Evolutionary conservation across 1,140 invertebrate genomes (phyloP).

Genomic region (Papilio dardanus): DNA sequence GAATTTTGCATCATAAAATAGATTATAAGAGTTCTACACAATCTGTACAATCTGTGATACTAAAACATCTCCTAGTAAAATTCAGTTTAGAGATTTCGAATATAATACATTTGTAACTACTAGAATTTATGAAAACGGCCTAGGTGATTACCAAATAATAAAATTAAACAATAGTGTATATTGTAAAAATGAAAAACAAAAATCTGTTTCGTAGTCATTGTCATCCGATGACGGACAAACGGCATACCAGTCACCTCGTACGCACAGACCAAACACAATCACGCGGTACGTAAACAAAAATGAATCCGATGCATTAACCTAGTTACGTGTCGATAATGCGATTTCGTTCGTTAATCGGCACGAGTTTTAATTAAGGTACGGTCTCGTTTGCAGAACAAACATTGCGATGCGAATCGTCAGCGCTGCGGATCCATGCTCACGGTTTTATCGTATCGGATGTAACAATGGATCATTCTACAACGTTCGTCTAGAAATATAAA

Average conservation of each 20-base stretch:
- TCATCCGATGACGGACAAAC: not conserved
- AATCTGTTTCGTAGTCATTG: not conserved
- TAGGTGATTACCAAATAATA: too few species aligned
- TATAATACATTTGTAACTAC: not conserved
- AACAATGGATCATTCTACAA: conserved; percentile 62
- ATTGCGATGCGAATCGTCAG: conserved; percentile 45
- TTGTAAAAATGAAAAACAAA: not conserved
- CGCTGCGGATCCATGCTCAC: conserved; percentile 56
- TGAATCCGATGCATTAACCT: conserved; percentile 65
- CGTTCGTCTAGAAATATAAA: conserved; percentile 40
- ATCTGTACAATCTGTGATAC: not conserved
- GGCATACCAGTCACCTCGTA: not conserved
- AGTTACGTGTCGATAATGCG: conserved; percentile 61
- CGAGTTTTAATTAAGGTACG: conserved; percentile 67
- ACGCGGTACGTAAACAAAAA: conserved; percentile 49
- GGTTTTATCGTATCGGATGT: conserved; percentile 60
- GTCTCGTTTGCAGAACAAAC: conserved; percentile 60
- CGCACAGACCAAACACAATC: conserved; percentile 36
- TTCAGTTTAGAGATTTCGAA: not conserved
- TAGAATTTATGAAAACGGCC: too few species aligned
- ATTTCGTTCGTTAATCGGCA: conserved; percentile 58
- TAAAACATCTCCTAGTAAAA: not conserved
- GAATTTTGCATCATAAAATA: not conserved
- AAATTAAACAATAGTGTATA: too few species aligned
- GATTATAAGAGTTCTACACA: not conserved